Conservation (phyloP, 2,797 vertebrate species). For the Loriculus beryllinus region DNA sequence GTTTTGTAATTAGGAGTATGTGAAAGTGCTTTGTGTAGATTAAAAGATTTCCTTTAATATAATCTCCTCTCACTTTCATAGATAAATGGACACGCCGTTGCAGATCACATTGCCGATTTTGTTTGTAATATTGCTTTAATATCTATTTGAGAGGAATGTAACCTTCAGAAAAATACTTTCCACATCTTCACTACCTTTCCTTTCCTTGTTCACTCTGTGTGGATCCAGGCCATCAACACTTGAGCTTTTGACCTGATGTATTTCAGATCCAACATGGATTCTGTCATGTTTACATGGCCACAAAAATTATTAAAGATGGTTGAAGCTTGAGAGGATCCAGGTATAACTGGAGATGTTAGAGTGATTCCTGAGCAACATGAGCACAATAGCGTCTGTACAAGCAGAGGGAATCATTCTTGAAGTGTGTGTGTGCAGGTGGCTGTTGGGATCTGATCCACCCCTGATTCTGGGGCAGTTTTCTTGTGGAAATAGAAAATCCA, state of each 20-base stretch:
- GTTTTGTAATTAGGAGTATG: conserved; percentile 27
- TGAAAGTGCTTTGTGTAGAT: conserved; percentile 47
- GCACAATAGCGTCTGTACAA: not conserved
- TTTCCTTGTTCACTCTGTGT: not conserved
- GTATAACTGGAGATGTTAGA: not conserved
- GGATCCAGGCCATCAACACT: conserved; percentile 20
- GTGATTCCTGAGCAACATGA: not conserved
- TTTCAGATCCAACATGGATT: not conserved
- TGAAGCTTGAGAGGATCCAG: not conserved
- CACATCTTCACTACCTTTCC: conserved; percentile 21
- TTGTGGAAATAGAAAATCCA: not conserved
- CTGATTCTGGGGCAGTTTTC: not conserved
- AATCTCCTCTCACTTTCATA: conserved; percentile 22
- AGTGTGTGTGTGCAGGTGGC: not conserved
- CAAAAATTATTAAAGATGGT: not conserved
- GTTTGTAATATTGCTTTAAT: conserved; percentile 59
- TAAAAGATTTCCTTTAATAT: conserved; percentile 55
- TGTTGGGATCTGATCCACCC: not conserved
- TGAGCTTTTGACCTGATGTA: not conserved
- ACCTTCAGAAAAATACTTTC: conserved; percentile 45
- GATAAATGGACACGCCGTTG: not conserved
- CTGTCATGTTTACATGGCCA: not conserved
- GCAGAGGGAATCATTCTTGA: not conserved
- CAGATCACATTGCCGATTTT: conserved; percentile 40
- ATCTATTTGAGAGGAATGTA: conserved; percentile 52